A percentile compares a stretch with the other conserved stretches of the same genome.
Conservation (phyloP, 2,888 invertebrate genomes). For the Priocnemis perturbator region DNA sequence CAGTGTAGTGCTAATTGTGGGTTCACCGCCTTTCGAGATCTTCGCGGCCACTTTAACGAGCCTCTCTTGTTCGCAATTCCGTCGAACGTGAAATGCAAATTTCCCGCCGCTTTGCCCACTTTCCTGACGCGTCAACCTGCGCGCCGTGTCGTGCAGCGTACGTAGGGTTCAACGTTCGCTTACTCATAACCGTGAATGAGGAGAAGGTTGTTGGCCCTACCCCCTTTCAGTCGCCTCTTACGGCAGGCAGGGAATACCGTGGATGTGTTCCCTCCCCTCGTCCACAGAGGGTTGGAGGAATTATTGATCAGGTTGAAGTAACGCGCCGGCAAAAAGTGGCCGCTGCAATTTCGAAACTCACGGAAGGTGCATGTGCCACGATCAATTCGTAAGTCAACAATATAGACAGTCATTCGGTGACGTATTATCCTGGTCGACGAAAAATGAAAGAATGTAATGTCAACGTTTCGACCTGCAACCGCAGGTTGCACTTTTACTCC, state of each 20-base stretch:
- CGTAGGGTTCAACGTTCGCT: constrained; percentile 39
- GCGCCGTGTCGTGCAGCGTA: not conserved
- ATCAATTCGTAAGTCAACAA: no score
- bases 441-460: no score
- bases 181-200: constrained; percentile 34
- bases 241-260: no score
- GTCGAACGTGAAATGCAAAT: constrained; percentile 42
- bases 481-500: no score
- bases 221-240: not conserved
- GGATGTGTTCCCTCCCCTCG: not conserved
- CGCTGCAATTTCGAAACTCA: no score
- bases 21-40: constrained; percentile 7
- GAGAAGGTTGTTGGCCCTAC: constrained; percentile 17
- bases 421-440: no score
- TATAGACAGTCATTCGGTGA: no score
- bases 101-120: not conserved
- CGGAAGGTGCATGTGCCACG: no score
- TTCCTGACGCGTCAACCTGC: constrained; percentile 5
- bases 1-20: no score
- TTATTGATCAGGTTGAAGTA: not conserved
- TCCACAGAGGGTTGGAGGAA: constrained; percentile 15
- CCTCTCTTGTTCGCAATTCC: constrained; percentile 12
- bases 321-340: not conserved
- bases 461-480: no score
- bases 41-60: constrained; percentile 21